Conservation (phyloP, 2,113 vertebrate genomes). For the Fulica atra region DNA sequence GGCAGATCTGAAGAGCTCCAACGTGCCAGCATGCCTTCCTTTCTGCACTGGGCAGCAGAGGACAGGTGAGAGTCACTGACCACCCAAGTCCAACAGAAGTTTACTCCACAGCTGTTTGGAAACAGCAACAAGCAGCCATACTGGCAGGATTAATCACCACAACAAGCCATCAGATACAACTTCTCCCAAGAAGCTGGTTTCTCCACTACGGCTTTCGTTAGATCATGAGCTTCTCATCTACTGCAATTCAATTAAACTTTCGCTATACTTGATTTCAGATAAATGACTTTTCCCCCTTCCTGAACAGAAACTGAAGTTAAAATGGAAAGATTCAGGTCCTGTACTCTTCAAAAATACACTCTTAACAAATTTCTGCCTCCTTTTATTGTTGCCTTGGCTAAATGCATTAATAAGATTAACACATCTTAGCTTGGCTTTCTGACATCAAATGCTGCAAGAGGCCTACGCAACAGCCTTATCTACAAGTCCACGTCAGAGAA, state of each 20-base stretch:
- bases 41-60: not conserved
- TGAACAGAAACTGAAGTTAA: not conserved
- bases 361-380: not conserved
- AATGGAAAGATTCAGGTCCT: not conserved
- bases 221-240: not conserved
- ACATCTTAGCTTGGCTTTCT: not conserved
- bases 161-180: not conserved
- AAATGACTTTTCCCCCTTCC: not conserved
- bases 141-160: not conserved
- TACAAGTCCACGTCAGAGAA: not conserved
- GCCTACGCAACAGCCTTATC: not conserved
- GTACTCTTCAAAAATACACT: not conserved
- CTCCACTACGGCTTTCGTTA: not conserved
- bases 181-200: not conserved
- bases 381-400: not conserved
- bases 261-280: not conserved
- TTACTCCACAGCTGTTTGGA: not conserved
- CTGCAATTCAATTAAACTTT: not conserved
- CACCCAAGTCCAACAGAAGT: not conserved
- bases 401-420: not conserved
- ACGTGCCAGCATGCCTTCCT: not conserved
- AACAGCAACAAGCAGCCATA: not conserved
- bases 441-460: not conserved
- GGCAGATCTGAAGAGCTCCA: not conserved
- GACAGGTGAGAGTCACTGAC: not conserved